Conservation (phyloP, 1,140 invertebrate genomes). For the Trialeurodes vaporariorum region DNA sequence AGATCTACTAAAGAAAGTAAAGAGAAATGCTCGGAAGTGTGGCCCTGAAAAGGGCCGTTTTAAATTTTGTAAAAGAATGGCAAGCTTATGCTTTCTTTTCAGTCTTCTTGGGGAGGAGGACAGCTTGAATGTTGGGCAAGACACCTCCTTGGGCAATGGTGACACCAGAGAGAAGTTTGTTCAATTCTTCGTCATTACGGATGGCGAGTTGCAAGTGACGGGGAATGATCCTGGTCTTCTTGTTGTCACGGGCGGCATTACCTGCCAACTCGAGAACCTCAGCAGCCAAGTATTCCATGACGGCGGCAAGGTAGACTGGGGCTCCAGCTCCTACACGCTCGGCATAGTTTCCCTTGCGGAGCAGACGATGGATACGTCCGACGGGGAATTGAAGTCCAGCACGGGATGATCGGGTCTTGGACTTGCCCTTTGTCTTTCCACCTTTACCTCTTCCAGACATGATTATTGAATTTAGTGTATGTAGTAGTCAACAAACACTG, state of each 20-base stretch:
- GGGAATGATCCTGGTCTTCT: conserved; percentile 49
- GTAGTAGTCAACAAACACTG: too few species aligned
- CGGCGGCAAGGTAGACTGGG: conserved; percentile 55
- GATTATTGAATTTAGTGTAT: too few species aligned
- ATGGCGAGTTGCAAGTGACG: conserved; percentile 55
- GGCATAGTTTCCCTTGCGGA: conserved; percentile 60
- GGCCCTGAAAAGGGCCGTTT: conserved; percentile 14
- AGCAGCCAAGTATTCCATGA: too few species aligned
- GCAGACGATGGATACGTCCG: too few species aligned
- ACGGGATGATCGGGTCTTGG: conserved; percentile 46
- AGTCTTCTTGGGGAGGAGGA: conserved; percentile 57
- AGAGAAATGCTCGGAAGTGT: too few species aligned
- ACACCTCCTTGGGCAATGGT: too few species aligned
- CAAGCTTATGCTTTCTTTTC: conserved; percentile 17
- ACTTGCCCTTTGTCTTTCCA: conserved; percentile 50
- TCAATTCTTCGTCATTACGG: conserved; percentile 68
- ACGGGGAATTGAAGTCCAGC: conserved; percentile 56
- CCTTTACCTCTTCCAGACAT: too few species aligned
- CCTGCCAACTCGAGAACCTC: too few species aligned
- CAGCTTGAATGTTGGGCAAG: conserved; percentile 62
- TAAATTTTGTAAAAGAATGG: too few species aligned
- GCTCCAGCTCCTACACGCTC: conserved; percentile 55
- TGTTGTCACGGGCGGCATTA: too few species aligned
- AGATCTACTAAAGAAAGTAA: too few species aligned
- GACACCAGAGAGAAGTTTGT: conserved; percentile 62